Conservation (phyloP, 2,888 invertebrate genomes). For the Ectobius pallidus region DNA sequence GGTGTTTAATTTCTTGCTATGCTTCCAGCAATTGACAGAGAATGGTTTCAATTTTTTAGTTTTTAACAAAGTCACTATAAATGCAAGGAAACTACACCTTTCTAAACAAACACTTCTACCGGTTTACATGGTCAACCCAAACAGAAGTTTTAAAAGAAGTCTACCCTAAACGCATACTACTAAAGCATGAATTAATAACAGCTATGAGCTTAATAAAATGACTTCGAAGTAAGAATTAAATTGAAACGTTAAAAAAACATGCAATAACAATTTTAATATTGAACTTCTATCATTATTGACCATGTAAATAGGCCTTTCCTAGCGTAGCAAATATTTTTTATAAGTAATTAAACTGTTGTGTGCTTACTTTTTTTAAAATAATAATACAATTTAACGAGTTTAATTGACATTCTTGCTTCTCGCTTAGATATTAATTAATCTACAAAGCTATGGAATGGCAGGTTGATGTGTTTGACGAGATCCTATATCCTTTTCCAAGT, state of each 20-base stretch:
- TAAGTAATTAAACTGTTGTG: not conserved
- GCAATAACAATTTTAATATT: too few species aligned
- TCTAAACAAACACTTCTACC: slow-evolving; percentile 25
- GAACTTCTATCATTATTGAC: too few species aligned
- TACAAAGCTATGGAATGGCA: slow-evolving; percentile 21
- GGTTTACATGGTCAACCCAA: slow-evolving; percentile 25
- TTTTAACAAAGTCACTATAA: slow-evolving; percentile 12
- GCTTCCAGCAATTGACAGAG: slow-evolving; percentile 72
- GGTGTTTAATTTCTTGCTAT: slow-evolving; percentile 32
- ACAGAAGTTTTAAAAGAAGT: not conserved
- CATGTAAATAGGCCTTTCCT: slow-evolving; percentile 35
- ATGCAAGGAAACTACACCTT: not conserved
- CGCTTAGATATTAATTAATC: slow-evolving; percentile 1
- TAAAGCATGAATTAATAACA: slow-evolving; percentile 13
- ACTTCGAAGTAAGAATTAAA: too few species aligned
- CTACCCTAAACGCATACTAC: not conserved
- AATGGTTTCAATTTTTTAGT: slow-evolving; percentile 59
- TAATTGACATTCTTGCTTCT: not conserved
- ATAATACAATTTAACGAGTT: not conserved
- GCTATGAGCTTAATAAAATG: not conserved
- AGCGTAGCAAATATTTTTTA: slow-evolving; percentile 7
- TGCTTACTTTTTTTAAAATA: not conserved
- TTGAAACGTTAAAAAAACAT: not conserved
- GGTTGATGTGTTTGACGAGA: slow-evolving; percentile 20
- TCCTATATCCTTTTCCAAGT: not conserved